phyloP scores from a whole-genome alignment of 1,140 invertebrate genomes.

The Branchinecta lynchi region DNA sequence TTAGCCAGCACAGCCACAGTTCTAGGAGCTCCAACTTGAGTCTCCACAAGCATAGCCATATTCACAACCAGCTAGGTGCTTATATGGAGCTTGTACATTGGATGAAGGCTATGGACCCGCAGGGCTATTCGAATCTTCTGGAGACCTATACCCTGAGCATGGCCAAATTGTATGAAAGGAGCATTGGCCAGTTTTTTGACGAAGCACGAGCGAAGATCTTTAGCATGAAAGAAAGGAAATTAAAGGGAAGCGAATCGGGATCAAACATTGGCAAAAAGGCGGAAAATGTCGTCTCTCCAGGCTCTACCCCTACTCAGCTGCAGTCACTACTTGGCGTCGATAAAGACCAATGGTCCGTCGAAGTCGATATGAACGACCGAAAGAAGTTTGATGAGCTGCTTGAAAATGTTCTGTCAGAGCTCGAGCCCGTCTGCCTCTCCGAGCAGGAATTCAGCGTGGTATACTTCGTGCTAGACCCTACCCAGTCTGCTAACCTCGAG shows the following conservation, averaged over 20 bases:
- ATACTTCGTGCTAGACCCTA: constrained; percentile 69
- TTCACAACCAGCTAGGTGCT: constrained; percentile 63
- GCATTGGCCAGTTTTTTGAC: constrained; percentile 62
- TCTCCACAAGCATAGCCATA: constrained; percentile 53
- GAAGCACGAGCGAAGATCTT: constrained; percentile 40
- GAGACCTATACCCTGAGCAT: constrained; percentile 62
- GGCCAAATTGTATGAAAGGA: constrained; percentile 66
- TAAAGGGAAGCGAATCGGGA: constrained; percentile 28
- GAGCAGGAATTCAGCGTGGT: constrained; percentile 90
- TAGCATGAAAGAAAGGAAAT: constrained; percentile 23
- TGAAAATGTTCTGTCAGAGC: constrained; percentile 63
- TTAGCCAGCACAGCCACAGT: constrained; percentile 27
- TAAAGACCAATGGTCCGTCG: constrained; percentile 34
- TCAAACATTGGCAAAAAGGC: constrained; percentile 30
- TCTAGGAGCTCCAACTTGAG: constrained; percentile 35
- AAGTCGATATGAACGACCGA: constrained; percentile 38
- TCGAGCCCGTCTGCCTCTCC: constrained; percentile 78
- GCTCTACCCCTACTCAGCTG: constrained; percentile 20
- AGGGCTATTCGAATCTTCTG: constrained; percentile 58
- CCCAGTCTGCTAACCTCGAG: constrained; percentile 26
- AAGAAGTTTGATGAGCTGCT: constrained; percentile 51
- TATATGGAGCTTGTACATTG: constrained; percentile 83
- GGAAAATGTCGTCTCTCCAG: constrained; percentile 20
- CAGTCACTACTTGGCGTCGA: constrained; percentile 42
- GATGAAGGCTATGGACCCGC: constrained; percentile 65